phyloP scores from a whole-genome alignment of 2,113 vertebrate species.

The Petroica traversi region DNA sequence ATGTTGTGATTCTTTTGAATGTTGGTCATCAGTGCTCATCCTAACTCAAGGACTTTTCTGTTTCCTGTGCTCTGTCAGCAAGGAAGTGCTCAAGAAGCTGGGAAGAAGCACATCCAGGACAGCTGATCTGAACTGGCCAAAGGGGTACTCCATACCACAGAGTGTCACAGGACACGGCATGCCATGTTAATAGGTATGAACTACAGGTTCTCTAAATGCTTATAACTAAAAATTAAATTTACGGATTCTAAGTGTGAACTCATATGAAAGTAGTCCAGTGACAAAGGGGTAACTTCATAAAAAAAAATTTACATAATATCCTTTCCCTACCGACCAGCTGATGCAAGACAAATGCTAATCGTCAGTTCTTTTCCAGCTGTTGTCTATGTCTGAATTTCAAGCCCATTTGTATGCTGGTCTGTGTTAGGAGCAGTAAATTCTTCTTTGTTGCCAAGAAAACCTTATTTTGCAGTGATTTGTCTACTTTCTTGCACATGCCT shows the following conservation, averaged over 20 bases:
- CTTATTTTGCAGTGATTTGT: constrained; percentile 46
- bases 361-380: not conserved
- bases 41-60: not conserved
- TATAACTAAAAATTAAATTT: not conserved
- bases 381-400: constrained; percentile 27
- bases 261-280: not conserved
- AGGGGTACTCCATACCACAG: not conserved
- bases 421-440: constrained; percentile 55
- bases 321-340: not conserved
- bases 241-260: not conserved
- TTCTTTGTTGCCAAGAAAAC: constrained; percentile 51
- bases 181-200: not conserved
- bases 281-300: not conserved
- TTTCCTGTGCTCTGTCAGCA: not conserved
- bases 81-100: not conserved
- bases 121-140: not conserved
- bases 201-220: not conserved
- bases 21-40: not conserved
- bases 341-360: not conserved
- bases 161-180: fast-evolving
- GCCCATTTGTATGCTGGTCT: constrained; percentile 27
- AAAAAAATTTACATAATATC: not conserved
- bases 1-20: not conserved
- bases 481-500: constrained; percentile 22
- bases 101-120: not conserved